Base-by-base conservation (phyloP, 2,797 vertebrate species). In the Sebastes itinus region DNA sequence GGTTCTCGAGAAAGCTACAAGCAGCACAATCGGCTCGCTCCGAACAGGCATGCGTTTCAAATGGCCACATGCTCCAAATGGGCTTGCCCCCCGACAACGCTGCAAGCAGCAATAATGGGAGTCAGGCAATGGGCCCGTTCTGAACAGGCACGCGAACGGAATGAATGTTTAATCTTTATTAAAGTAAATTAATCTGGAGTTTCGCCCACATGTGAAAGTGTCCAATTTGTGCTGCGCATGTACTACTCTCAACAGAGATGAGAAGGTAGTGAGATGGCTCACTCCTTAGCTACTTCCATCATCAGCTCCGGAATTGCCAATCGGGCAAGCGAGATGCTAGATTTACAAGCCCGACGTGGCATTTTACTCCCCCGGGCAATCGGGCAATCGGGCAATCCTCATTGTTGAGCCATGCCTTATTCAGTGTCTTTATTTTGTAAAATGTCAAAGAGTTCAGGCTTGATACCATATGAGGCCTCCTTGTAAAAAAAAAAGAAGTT, bases 401-500 rank as follows among this genome's bases (percentile, higher is more conserved):
- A 46, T 46, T 46, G 42, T 46, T 7, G 6, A 54, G 49, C 49
- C 2, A 11, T 54, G 4, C 20, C 20, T n/a, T n/a, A 2, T 46
- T 46, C 18, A 18, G 42, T 25, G 22, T 33, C 5, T 52, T 12
- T 35, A 23, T 62, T 81, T 65, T 59, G 14, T 35, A 30, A 84
- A 80, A 77, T 58, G 20, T 9, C 35, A 38, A 16, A 2, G 28
- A 77, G 62, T 76, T 67, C 7, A 46, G 23, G 22, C 42, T 69
- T 64, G 25, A 75, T 32, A 12, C 18, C 3, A 54, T 56, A 32
- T 23, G 32, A 25, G 61, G 4, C 38, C 27, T 74, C n/a, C 23
- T 76, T 67, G 5, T 77, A 9, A 65, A 56, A 55, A 54, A 42
- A n/a, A 52, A 67, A 46, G 4, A 38, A 14, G 54, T 75, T 75